phyloP scores from a whole-genome alignment of 2,113 vertebrate species.

The Chrysemys picta region DNA sequence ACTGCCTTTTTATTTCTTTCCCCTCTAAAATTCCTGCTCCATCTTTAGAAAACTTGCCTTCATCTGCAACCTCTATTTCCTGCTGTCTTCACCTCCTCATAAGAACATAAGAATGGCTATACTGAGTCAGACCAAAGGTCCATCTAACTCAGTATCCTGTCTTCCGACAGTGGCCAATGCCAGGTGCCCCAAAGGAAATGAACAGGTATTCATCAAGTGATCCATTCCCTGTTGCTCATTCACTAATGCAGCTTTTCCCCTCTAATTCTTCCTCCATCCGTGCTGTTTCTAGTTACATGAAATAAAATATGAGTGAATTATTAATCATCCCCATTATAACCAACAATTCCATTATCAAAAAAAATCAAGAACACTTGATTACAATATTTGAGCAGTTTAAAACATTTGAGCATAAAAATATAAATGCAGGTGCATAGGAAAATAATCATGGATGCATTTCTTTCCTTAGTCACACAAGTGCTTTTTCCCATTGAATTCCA shows the following conservation, averaged over 20 bases:
- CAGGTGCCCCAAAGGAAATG: too few relatives aligned
- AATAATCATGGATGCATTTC: slow-evolving; percentile 34
- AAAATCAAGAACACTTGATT: slow-evolving; percentile 3
- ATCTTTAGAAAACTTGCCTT: rapidly evolving
- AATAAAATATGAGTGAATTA: neutral
- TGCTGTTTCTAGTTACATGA: neutral
- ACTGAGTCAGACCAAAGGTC: too few relatives aligned
- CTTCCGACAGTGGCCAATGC: too few relatives aligned
- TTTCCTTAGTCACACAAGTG: slow-evolving; percentile 19
- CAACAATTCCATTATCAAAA: slow-evolving; percentile 31
- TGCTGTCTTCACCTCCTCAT: neutral
- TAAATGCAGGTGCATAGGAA: slow-evolving; percentile 17
- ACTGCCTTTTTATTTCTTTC: neutral
- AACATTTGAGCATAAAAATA: slow-evolving; percentile 41
- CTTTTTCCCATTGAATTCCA: slow-evolving; percentile 37
- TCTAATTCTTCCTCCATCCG: neutral
- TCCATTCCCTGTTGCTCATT: too few relatives aligned
- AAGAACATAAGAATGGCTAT: too few relatives aligned
- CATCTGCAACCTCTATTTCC: neutral
- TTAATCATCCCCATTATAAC: neutral
- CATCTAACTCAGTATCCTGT: too few relatives aligned
- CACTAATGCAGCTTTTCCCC: neutral
- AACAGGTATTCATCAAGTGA: too few relatives aligned
- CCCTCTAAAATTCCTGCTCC: neutral
- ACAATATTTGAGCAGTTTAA: slow-evolving; percentile 23